Evolutionary conservation across 1,140 invertebrate genomes (phyloP).

Genomic region (Procambarus virginalis): DNA sequence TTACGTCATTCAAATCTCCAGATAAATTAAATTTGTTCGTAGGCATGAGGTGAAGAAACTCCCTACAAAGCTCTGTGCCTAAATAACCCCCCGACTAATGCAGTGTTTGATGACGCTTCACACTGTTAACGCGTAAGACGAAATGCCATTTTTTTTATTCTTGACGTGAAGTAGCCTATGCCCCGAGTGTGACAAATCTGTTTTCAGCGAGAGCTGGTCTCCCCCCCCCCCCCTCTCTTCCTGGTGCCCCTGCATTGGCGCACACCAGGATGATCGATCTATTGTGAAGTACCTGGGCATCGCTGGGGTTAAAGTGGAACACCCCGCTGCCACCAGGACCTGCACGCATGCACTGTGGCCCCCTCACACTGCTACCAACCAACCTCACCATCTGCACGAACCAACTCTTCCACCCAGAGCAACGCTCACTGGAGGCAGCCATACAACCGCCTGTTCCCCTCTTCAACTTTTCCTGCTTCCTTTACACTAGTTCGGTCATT

Average conservation of each 20-base stretch:
- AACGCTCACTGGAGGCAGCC: background rate
- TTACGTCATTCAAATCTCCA: too few relatives aligned
- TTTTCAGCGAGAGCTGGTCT: background rate
- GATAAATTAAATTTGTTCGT: too few relatives aligned
- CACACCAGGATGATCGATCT: background rate
- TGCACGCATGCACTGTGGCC: background rate
- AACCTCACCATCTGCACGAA: background rate
- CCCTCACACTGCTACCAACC: background rate
- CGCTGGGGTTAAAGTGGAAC: slow-evolving; percentile 3
- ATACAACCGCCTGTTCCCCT: background rate
- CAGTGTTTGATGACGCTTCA: too few relatives aligned
- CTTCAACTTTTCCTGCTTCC: background rate
- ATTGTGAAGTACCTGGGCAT: slow-evolving; percentile 1
- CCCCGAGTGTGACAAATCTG: too few relatives aligned
- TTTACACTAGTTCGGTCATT: background rate
- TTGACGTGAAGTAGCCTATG: too few relatives aligned
- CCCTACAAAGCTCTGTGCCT: too few relatives aligned
- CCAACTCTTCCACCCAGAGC: background rate
- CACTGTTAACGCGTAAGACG: too few relatives aligned
- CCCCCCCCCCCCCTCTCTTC: background rate
- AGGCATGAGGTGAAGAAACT: too few relatives aligned
- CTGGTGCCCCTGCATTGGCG: background rate
- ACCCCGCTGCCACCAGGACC: background rate
- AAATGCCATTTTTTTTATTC: too few relatives aligned
- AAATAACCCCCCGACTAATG: too few relatives aligned